Evolutionary conservation across 2,113 vertebrate species (phyloP).

Genomic region (Collichthys lucidus): DNA sequence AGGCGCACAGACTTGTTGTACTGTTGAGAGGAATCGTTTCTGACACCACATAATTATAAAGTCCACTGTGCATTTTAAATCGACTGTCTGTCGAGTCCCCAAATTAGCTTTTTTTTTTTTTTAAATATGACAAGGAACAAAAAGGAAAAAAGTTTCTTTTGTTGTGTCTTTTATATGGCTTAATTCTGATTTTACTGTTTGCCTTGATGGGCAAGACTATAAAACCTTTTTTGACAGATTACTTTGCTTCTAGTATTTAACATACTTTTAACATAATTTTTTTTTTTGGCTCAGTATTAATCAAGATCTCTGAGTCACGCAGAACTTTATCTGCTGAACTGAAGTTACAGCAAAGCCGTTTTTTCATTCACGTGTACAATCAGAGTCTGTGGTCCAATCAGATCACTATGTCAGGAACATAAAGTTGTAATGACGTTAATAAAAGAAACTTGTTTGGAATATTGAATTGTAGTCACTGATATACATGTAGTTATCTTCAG

Average conservation of each 20-base stretch:
- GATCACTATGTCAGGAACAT: neutral
- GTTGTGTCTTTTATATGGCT: neutral
- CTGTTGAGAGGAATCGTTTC: neutral
- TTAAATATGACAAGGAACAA: too few relatives aligned
- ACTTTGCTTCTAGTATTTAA: neutral
- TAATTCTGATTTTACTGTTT: neutral
- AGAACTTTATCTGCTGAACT: neutral
- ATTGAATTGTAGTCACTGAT: neutral
- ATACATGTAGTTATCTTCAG: neutral
- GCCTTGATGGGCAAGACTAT: neutral
- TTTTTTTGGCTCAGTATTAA: neutral
- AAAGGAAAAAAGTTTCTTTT: neutral
- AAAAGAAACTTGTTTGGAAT: neutral
- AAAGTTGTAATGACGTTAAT: neutral
- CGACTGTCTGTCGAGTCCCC: neutral
- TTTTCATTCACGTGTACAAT: neutral
- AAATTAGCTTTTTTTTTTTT: neutral
- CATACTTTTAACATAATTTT: too few relatives aligned
- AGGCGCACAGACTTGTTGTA: neutral
- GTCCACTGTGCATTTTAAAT: neutral
- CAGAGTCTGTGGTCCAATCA: conserved; percentile 1
- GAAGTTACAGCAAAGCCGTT: neutral
- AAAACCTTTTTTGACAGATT: neutral
- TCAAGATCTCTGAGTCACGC: neutral
- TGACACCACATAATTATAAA: conserved; percentile 1